A percentile compares a stretch with the other conserved stretches of the same genome.
These are phyloP conservation scores for Planococcus citri DNA, from an alignment of 1,140 invertebrate species.

Conservation along the genomic window DNA sequence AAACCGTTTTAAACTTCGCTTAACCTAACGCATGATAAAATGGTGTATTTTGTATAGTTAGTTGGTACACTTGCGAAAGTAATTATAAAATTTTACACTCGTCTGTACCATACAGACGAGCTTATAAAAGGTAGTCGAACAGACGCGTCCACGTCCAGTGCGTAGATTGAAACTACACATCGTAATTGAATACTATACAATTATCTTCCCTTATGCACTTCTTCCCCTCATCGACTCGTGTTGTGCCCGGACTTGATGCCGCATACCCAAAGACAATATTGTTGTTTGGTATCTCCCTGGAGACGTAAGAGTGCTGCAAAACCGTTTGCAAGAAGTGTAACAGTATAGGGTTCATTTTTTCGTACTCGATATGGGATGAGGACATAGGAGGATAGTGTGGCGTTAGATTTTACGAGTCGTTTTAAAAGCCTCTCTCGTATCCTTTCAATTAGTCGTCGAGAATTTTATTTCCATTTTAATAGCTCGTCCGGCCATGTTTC, in stretches of 20 bases:
- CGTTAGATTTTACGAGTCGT: neutral
- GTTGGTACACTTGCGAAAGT: neutral
- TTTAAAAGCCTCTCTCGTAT: slow-evolving; percentile 7
- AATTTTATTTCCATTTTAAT: neutral
- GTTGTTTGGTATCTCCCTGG: neutral
- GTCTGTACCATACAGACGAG: neutral
- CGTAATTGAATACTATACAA: neutral
- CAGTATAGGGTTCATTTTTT: neutral
- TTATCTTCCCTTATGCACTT: neutral
- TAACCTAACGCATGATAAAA: too few relatives aligned
- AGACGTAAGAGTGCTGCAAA: neutral
- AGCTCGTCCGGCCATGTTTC: neutral
- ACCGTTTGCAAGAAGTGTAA: neutral
- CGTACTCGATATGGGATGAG: too few relatives aligned
- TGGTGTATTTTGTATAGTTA: too few relatives aligned
- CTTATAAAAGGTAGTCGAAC: too few relatives aligned
- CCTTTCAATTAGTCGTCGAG: neutral
- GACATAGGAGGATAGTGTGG: too few relatives aligned
- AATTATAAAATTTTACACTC: neutral
- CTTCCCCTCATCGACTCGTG: too few relatives aligned
- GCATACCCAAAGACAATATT: neutral
- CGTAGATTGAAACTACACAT: too few relatives aligned
- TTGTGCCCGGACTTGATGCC: too few relatives aligned
- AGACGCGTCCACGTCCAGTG: too few relatives aligned
- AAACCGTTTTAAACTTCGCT: too few relatives aligned